Percentiles rank a stretch among this genome's conserved stretches.
These are phyloP conservation scores for Peromyscus aztecus DNA, from an alignment of 2,797 vertebrate species.

Conservation along the genomic window DNA sequence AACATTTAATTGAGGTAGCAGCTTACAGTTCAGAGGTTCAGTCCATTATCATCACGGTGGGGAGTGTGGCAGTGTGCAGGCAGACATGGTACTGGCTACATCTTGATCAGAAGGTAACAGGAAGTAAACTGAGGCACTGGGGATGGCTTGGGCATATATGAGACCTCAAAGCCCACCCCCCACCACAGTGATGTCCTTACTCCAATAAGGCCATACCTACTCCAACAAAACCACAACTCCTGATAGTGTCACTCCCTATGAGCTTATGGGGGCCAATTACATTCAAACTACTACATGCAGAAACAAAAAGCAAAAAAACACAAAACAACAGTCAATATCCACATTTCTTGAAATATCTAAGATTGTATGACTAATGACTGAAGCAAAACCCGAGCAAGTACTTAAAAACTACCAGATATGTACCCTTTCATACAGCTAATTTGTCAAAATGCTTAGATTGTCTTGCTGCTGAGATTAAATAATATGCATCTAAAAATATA, in stretches of 20 bases:
- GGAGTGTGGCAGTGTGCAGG: neutral
- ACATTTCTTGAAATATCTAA: conserved; percentile 20
- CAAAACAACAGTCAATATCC: neutral
- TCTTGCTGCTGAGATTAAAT: neutral
- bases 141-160: neutral
- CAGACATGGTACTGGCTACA: neutral
- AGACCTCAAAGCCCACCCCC: neutral
- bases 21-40: neutral
- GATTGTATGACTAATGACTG: neutral
- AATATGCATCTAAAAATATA: neutral
- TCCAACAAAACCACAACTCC: neutral
- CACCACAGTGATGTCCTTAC: neutral
- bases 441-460: neutral
- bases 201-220: neutral
- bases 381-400: neutral
- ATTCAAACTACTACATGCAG: neutral
- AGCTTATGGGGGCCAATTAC: neutral
- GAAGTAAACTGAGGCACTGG: neutral
- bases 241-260: neutral
- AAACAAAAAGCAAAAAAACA: conserved; percentile 34
- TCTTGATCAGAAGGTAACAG: neutral
- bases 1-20: neutral
- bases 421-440: neutral
- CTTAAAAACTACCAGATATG: neutral
- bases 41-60: neutral